Evolutionary conservation across 2,113 vertebrate genomes (phyloP).

Genomic region (Tychaedon coryphoeus): DNA sequence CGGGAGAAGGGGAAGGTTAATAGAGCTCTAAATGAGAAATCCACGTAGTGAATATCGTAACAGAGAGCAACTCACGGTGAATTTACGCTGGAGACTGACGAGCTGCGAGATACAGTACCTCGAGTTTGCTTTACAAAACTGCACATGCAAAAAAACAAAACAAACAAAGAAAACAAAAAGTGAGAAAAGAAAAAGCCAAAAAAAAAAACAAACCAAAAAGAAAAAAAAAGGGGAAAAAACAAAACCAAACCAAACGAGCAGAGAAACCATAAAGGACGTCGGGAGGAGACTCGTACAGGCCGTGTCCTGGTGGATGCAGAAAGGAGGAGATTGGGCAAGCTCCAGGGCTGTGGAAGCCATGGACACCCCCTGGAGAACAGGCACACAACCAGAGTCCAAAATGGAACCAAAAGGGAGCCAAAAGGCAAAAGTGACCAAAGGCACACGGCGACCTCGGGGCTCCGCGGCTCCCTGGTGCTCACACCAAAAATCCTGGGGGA

Average conservation of each 20-base stretch:
- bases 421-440: neutral
- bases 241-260: constrained; percentile 35
- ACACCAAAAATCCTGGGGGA: neutral
- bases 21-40: constrained; percentile 35
- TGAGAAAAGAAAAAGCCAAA: constrained; percentile 83
- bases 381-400: neutral
- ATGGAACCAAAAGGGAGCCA: neutral
- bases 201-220: constrained; percentile 63
- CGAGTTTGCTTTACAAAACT: constrained; percentile 97
- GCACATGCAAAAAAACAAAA: constrained; percentile 90
- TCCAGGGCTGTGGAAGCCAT: constrained; percentile 1
- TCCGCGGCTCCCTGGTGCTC: neutral
- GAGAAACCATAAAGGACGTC: constrained; percentile 56
- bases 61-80: constrained; percentile 94
- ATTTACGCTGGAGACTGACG: constrained; percentile 94
- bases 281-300: constrained; percentile 32
- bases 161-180: constrained; percentile 77
- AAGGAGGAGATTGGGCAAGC: constrained; percentile 17
- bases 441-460: neutral
- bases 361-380: constrained; percentile 1
- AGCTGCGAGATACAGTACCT: constrained; percentile 91
- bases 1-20: neutral
- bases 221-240: constrained; percentile 59
- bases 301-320: neutral
- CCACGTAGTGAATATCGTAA: constrained; percentile 72